Evolutionary conservation across 2,113 vertebrate genomes (phyloP), one percentile per base, ranked within the genome.

Genomic region (Otis tarda): DNA sequence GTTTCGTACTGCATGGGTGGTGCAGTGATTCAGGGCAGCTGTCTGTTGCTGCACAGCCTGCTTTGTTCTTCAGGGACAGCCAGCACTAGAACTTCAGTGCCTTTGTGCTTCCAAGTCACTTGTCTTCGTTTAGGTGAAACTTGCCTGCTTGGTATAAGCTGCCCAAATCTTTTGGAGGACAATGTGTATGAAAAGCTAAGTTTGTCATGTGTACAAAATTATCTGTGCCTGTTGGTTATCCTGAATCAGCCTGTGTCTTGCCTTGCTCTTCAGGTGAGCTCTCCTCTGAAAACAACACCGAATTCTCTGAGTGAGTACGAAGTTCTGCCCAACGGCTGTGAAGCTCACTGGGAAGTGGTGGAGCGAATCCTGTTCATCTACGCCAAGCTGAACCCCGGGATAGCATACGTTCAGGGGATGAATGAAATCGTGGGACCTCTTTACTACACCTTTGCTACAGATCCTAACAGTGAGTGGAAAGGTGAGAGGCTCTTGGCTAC

Each of bases 281-380:
- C 99, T 60, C 99, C 99, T 4, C 98, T 98, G 13, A 99, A 99
- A 95, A 94, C 96, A 0, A 60, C 98, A 14, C 86, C 99, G 2
- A 98, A 98, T 43, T 98, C 99, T 7, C 97, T 99, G 37, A 99
- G 98, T 0, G 99, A 99, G 69, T 99, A 99, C 0, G 98, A 99
- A 75, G 98, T 99, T 71, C 97, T 99, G 78, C 99, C 99, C 90
- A 99, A 97, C 0, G 99, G 99, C 87, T 99, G 98, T 0, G 99
- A 99, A 83, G 99, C 99, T 18, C 99, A 99, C 97, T 99, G 99
- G 99, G 99, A 99, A 80, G 99, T 99, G 95, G 99, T 99, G 86
- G 99, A 99, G 95, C 95, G 99, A 5, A 99, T 99, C 97, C 98
- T 99, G 47, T 99, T 99, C 97, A 99, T 99, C 98, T 99, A 99